Conservation (phyloP, 1,140 invertebrate species). For the Drosophila chauvacae region DNA sequence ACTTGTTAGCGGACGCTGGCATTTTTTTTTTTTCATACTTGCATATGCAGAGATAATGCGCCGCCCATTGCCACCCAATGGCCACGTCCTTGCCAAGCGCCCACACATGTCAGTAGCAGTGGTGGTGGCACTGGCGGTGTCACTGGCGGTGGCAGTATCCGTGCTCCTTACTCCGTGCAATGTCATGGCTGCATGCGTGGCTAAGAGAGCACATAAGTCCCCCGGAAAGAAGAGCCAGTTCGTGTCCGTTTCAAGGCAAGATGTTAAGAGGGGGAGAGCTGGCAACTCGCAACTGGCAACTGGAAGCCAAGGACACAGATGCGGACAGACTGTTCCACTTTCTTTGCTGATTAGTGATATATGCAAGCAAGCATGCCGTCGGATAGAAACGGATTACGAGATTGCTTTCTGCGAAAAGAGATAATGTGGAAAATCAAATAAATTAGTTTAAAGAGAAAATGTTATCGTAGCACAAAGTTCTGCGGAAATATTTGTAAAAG, state of each 20-base stretch:
- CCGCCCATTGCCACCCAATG: constrained; percentile 42
- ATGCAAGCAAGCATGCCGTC: constrained; percentile 21
- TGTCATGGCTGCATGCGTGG: constrained; percentile 69
- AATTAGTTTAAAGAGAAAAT: constrained; percentile 13
- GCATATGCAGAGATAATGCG: constrained; percentile 70
- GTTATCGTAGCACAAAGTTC: background rate
- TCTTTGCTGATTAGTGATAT: constrained; percentile 51
- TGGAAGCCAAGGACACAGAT: constrained; percentile 30
- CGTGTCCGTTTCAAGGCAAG: constrained; percentile 27
- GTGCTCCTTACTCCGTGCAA: constrained; percentile 33
- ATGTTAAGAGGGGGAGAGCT: constrained; percentile 9
- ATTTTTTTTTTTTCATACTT: constrained; percentile 45
- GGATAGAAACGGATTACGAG: constrained; percentile 15
- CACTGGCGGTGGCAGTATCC: constrained; percentile 10
- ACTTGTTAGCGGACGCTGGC: constrained; percentile 71
- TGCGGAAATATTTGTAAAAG: background rate
- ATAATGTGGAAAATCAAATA: constrained; percentile 15
- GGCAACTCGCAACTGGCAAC: constrained; percentile 3
- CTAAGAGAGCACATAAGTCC: constrained; percentile 63
- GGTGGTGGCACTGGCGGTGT: background rate
- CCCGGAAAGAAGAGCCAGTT: constrained; percentile 54
- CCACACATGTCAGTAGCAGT: constrained; percentile 33
- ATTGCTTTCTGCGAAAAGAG: constrained; percentile 2
- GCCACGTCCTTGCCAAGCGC: constrained; percentile 49
- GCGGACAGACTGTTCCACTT: constrained; percentile 26